A percentile compares a stretch with the other conserved stretches of the same genome.
These are phyloP conservation scores for Geophilus truncorum DNA, from an alignment of 2,888 invertebrate species.

Conservation along the genomic window DNA sequence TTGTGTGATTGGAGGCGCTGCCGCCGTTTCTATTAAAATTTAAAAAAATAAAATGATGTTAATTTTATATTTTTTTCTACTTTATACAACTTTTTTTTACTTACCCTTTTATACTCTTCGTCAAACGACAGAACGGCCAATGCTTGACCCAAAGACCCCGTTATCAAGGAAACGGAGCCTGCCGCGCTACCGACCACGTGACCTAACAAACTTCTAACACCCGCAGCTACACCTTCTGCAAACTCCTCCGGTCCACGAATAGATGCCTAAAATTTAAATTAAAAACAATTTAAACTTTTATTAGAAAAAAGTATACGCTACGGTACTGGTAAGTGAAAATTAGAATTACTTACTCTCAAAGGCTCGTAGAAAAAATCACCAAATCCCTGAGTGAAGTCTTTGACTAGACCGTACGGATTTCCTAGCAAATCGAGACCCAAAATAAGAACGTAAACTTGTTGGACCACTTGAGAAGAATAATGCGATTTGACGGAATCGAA, in stretches of 20 bases:
- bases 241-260: conserved; percentile 53
- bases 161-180: conserved; percentile 50
- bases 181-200: conserved; percentile 50
- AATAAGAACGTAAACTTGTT: conserved; percentile 74
- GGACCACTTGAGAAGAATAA: conserved; percentile 65
- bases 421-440: conserved; percentile 72
- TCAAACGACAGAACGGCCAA: conserved; percentile 52
- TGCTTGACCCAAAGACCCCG: conserved; percentile 52
- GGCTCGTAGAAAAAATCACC: conserved; percentile 62
- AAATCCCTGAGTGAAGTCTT: conserved; percentile 59
- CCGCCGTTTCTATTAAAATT: conserved; percentile 47
- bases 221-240: conserved; percentile 51
- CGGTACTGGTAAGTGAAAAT: too few species aligned
- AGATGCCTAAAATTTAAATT: conserved; percentile 45
- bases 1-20: conserved; percentile 48
- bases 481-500: conserved; percentile 58
- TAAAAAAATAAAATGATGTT: neutral
- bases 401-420: conserved; percentile 65
- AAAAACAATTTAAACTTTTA: neutral
- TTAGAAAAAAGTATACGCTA: neutral
- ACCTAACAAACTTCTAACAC: conserved; percentile 52
- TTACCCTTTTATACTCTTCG: conserved; percentile 53
- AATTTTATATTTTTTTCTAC: neutral
- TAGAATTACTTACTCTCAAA: conserved; percentile 57
- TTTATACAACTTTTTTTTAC: too few species aligned